Evolutionary conservation across 92 coral and sea anemone genomes (phyloP).

Genomic region (Palythoa grandiflora): DNA sequence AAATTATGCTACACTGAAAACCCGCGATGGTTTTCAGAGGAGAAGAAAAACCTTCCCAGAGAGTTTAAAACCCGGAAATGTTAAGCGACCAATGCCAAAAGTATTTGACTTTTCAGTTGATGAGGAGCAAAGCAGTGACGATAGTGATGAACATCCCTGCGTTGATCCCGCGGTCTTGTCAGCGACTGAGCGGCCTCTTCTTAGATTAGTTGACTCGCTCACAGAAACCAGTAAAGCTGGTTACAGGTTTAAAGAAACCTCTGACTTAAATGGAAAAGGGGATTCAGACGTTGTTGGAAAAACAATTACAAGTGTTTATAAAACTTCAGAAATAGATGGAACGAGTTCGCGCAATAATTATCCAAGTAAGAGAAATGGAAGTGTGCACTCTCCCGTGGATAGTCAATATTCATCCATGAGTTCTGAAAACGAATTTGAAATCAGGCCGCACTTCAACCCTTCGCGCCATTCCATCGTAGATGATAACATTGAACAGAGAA

Average conservation of each 20-base stretch:
- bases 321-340: background rate
- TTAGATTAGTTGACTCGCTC: background rate
- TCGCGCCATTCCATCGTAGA: background rate
- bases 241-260: constrained; percentile 1
- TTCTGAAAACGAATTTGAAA: background rate
- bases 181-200: background rate
- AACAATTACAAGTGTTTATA: background rate
- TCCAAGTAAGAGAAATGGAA: background rate
- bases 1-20: constrained; percentile 2
- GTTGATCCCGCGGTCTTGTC: constrained; percentile 27
- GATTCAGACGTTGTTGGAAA: background rate
- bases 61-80: background rate
- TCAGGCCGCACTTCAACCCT: background rate
- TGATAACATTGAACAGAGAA: background rate
- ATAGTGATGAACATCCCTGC: background rate
- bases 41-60: background rate
- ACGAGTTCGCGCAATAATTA: background rate
- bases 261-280: constrained; percentile 7
- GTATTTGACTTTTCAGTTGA: constrained; percentile 27
- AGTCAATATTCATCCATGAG: constrained; percentile 71
- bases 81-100: background rate
- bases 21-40: background rate
- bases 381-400: constrained; percentile 26
- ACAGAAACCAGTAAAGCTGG: background rate
- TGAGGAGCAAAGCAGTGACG: background rate